Conservation (phyloP, 2,797 vertebrate species). For the Gallinago nigripennis region DNA sequence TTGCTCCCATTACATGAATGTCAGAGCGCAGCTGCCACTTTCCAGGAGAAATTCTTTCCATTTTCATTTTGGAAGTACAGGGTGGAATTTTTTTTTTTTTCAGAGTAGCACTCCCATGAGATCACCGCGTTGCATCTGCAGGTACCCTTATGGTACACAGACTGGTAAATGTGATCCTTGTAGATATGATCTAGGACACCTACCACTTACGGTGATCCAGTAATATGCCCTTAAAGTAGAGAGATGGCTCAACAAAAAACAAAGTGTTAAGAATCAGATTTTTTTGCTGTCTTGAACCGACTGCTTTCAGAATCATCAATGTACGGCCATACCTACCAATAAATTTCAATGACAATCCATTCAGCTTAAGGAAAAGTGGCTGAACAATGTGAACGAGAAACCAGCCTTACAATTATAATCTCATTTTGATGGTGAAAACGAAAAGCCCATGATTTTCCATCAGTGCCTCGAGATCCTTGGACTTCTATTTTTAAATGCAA, state of each 20-base stretch:
- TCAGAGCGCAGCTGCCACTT: conserved; percentile 66
- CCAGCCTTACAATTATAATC: not conserved
- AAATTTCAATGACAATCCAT: not conserved
- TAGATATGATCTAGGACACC: not conserved
- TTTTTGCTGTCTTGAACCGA: not conserved
- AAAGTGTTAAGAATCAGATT: not conserved
- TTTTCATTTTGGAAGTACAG: conserved; percentile 54
- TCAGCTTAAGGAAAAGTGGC: not conserved
- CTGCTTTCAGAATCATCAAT: not conserved
- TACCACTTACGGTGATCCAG: not conserved
- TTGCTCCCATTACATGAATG: conserved; percentile 69
- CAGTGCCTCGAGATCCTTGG: not conserved
- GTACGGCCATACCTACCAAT: not conserved
- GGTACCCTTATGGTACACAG: not conserved
- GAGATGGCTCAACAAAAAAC: not conserved
- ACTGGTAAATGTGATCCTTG: not conserved
- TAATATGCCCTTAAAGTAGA: not conserved
- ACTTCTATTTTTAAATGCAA: not conserved
- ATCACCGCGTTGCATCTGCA: conserved; percentile 21
- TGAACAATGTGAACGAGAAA: conserved; percentile 19
- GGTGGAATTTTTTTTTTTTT: conserved; percentile 20
- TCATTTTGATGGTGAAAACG: not conserved
- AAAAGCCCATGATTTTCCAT: not conserved
- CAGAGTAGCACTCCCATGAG: conserved; percentile 18
- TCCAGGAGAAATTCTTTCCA: conserved; percentile 70